Evolutionary conservation across 2,888 invertebrate species (phyloP), one percentile per base, ranked within the genome.

Genomic region (Gymnocheta viridis): DNA sequence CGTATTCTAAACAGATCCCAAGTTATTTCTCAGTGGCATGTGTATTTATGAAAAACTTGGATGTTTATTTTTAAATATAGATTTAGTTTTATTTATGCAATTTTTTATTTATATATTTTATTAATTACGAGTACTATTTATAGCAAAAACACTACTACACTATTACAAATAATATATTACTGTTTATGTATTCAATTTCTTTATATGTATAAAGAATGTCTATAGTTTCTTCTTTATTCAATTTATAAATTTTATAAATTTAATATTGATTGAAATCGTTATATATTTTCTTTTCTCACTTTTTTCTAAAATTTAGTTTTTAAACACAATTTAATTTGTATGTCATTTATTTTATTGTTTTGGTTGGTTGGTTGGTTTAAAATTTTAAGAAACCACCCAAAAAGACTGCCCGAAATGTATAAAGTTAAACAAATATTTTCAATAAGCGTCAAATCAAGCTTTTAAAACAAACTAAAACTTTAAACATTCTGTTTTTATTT

Each of bases 131-230:
- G n/a, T n/a, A n/a, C n/a, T n/a, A 38, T 72, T 80, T 76, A 77
- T 69, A 76, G 79, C 82, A 76, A 82, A 78, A 82, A 79, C 78
- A 66, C 74, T 82, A 82, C 74, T 72, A 67, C 62, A 54, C 79
- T 74, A 85, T 51, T 80, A 84, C 77, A 76, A 76, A 69, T 73
- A 38, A 24, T 78, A 24, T 74, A 17, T 41, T 47, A 24, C 22
- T 67, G 58, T 66, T 38, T 24, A 49, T 62, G 14, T 49, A 47
- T 74, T 41, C 51, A 29, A 32, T 67, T 54, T 44, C 24, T 24
- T 47, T 70, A 64, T 0, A 24, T 56, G 44, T 74, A 69, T 64
- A 72, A 58, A 77, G 81, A 81, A 69, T 78, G 69, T 76, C 29
- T 76, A 66, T 51, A 70, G 70, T 74, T 77, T 72, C 67, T 19